Evolutionary conservation across 1,140 invertebrate genomes (phyloP), one percentile per base, ranked within the genome.

Genomic region (Papilio polytes): DNA sequence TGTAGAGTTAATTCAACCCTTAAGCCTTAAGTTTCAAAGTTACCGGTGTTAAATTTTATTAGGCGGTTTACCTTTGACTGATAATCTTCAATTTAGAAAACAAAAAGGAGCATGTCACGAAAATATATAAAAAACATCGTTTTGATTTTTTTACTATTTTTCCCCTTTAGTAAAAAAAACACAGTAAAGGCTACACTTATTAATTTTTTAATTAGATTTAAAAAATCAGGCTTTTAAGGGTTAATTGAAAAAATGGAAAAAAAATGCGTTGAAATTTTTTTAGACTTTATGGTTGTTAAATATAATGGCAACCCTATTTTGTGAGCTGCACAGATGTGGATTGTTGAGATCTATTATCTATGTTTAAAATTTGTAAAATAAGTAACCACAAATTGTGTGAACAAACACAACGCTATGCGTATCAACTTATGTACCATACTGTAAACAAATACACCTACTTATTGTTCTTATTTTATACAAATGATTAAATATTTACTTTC

Each of bases 391-490:
- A 78, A 36, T n/a, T 76, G 74, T 15, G 6, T 76, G 74, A 76
- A 80, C 15, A 73, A 92, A 84, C 81, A 87, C 89, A 92, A 92
- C 91, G 91, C 91, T 92, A 83, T 87, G 91, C 92, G 92, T 88
- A 80, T 84, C 83, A 81, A 80, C 83, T 85, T 85, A 87, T 84
- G 83, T 86, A 87, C 84, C 84, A 87, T 77, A 83, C 82, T 83
- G 85, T 85, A 84, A 82, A 86, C 84, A 86, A 92, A 41, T 93
- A 93, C 85, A 88, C 88, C 92, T 94, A 94, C 91, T 94, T 94
- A 94, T 94, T 94, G 93, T 94, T 92, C 92, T 88, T 92, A 94
- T 86, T 90, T 81, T 90, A 87, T 89, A 94, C 91, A 94, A 88
- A 90, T 89, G 90, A 93, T 93, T 93, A 93, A 91, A 93, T 90